These are phyloP conservation scores for Antrozous pallidus DNA, from an alignment of 2,797 vertebrate species.

Conservation along the genomic window DNA sequence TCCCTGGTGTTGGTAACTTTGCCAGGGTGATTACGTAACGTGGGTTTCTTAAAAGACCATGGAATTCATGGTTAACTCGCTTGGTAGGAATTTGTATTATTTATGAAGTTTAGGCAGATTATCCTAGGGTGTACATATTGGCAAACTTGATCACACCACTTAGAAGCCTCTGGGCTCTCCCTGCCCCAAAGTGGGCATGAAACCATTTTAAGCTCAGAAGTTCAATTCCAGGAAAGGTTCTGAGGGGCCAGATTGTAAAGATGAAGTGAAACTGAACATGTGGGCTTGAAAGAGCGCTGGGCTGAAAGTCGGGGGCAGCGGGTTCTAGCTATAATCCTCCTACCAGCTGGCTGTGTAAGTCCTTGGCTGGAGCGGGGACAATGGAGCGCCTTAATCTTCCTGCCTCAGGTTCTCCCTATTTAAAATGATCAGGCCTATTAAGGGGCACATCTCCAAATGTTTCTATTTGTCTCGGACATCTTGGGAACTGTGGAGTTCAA, in stretches of 20 bases:
- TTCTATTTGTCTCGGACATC: not conserved
- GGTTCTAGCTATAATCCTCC: not conserved
- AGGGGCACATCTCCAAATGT: not conserved
- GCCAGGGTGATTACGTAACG: constrained; percentile 27
- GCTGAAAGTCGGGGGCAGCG: not conserved
- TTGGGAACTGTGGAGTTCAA: not conserved
- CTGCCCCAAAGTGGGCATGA: not conserved
- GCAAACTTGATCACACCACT: constrained; percentile 51
- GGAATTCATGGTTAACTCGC: constrained; percentile 45
- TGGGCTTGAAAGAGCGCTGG: not conserved
- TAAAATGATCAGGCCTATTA: not conserved
- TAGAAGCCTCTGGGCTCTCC: constrained; percentile 28
- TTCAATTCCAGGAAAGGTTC: constrained; percentile 54
- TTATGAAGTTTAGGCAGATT: constrained; percentile 51
- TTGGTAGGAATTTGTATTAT: constrained; percentile 47
- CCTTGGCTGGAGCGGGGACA: fast-evolving
- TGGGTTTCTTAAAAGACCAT: constrained; percentile 16
- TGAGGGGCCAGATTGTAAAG: constrained; percentile 7
- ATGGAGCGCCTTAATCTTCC: not conserved
- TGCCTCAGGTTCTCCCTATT: not conserved
- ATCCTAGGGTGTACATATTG: constrained; percentile 47
- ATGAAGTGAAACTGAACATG: constrained; percentile 35
- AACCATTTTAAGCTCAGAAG: constrained; percentile 34
- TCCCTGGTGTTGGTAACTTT: constrained; percentile 35
- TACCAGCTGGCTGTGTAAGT: not conserved